Evolutionary conservation across 2,888 invertebrate genomes (phyloP).

Genomic region (Serripes groenlandicus): DNA sequence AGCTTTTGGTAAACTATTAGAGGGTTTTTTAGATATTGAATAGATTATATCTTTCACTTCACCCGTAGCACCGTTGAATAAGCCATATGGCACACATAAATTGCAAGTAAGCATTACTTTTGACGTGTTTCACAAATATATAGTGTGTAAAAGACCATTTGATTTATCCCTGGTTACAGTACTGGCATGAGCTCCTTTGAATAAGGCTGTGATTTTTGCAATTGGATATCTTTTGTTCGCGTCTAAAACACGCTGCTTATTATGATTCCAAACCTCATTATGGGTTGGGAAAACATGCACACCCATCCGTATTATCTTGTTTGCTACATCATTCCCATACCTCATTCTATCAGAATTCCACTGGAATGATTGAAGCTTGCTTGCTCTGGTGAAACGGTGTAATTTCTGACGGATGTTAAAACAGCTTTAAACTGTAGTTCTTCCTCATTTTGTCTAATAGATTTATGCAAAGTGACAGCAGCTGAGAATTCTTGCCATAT

Average conservation of each 20-base stretch:
- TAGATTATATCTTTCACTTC: constrained; percentile 54
- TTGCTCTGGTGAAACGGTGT: constrained; percentile 27
- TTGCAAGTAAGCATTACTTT: constrained; percentile 63
- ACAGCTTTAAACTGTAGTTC: constrained; percentile 34
- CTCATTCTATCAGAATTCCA: constrained; percentile 28
- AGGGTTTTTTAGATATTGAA: neutral
- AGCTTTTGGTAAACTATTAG: constrained; percentile 37
- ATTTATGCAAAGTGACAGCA: constrained; percentile 34
- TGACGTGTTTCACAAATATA: constrained; percentile 12
- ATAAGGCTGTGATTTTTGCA: constrained; percentile 46
- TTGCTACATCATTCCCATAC: constrained; percentile 27
- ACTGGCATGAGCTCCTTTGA: constrained; percentile 30
- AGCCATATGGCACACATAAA: constrained; percentile 56
- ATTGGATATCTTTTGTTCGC: constrained; percentile 37
- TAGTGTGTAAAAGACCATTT: constrained; percentile 4
- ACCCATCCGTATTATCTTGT: constrained; percentile 11
- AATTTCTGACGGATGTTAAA: constrained; percentile 40
- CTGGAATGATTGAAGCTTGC: constrained; percentile 59
- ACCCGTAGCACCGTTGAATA: constrained; percentile 66
- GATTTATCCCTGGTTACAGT: constrained; percentile 32
- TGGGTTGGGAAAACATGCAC: constrained; percentile 62
- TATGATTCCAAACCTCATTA: constrained; percentile 54
- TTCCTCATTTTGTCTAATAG: constrained; percentile 44
- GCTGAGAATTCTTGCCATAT: constrained; percentile 51
- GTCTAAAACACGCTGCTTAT: constrained; percentile 12